Percentiles rank a stretch among this genome's conserved stretches.
Evolutionary conservation across 2,797 vertebrate genomes (phyloP).

Genomic region (Pygocentrus nattereri): DNA sequence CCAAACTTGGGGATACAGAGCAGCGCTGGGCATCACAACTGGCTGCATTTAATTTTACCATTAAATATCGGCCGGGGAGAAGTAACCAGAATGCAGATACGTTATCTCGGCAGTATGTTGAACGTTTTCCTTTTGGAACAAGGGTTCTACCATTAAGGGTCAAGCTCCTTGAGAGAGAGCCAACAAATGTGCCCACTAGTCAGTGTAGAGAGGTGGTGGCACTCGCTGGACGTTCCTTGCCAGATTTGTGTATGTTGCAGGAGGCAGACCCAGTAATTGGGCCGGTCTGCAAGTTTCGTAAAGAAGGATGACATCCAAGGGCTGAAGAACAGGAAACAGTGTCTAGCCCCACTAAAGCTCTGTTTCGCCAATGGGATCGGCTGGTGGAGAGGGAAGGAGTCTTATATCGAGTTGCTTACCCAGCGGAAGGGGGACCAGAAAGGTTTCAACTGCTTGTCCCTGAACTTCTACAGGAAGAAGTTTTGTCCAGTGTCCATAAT

Average conservation of each 20-base stretch:
- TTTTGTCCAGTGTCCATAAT: not conserved
- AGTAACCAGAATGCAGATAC: too few species aligned
- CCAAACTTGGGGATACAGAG: too few species aligned
- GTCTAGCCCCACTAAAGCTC: not conserved
- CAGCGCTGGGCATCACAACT: too few species aligned
- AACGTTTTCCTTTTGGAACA: too few species aligned
- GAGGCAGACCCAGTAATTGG: not conserved
- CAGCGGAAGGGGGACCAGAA: too few species aligned
- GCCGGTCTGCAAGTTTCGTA: not conserved
- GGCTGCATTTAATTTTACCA: too few species aligned
- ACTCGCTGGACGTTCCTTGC: not conserved
- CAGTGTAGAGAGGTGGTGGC: too few species aligned
- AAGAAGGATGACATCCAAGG: not conserved
- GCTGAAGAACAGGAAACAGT: not conserved
- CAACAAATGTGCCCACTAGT: too few species aligned
- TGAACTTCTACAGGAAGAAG: not conserved
- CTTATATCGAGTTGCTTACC: not conserved
- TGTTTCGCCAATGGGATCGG: conserved; percentile 2
- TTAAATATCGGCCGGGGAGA: too few species aligned
- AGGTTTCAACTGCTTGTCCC: not conserved
- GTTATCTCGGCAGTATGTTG: not conserved
- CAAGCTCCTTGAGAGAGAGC: not conserved
- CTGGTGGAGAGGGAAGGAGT: not conserved
- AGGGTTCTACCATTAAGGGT: not conserved
- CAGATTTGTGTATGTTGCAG: not conserved